Evolutionary conservation across 2,113 vertebrate genomes (phyloP), one percentile per base, ranked within the genome.

Genomic region (Xenopus borealis): DNA sequence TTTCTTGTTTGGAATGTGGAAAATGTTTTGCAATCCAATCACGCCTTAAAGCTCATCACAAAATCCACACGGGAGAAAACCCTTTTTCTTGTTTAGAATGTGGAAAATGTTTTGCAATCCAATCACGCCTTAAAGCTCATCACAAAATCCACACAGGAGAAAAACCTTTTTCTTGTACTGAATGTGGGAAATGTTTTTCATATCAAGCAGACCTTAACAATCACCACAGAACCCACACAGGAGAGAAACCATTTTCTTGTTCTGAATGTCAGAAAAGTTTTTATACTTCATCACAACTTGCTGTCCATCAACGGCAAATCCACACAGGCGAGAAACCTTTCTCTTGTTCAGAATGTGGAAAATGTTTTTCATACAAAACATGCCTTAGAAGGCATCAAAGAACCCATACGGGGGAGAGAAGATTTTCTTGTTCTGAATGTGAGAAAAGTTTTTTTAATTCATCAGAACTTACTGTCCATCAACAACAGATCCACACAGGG

Each of bases 181-280:
- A 58, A 12, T 73, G 72, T 30, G 72, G 72, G 12, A 66, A 58
- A 27, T 58, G 62, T 12, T 73, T 73, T 58, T 66, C 72, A 0
- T 40, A 66, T 5, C 55, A 83, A 17, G 83, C 83, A 0, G 79
- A 52, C 11, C 79, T 86, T 9, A 81, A 81, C 0, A 78, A 82
- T 0, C 88, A 88, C 69, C 84, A 85, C 20, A 71, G 83, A 27
- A 84, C 82, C 13, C 88, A 89, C 69, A 86, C 81, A 0, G 85
- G 75, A 47, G 78, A 80, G 59, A 80, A 77, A 23, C 78, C 79
- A 10, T 80, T 63, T 17, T 58, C 47, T 0, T 79, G 75, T 19
- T n/a, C 6, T 0, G 79, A 82, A 1, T 85, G 80, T 78, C 72
- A 78, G 0, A 81, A 80, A 69, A 78, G 75, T 47, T 83, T 81